Base-by-base conservation (phyloP, 1,140 invertebrate genomes). In the Tetramorium alpestre region DNA sequence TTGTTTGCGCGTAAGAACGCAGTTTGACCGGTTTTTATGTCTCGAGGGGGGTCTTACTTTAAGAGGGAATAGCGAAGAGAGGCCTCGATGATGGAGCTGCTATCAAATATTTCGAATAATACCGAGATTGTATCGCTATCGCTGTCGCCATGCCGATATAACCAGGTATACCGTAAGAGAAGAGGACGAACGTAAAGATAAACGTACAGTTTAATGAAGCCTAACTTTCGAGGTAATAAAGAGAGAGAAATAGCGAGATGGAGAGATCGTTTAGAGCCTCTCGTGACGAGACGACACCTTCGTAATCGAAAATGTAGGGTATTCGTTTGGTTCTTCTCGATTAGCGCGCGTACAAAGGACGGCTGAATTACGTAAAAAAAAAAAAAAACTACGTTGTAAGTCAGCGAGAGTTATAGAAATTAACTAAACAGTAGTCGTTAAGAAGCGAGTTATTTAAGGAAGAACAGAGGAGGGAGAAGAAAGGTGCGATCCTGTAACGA, bases 401-500 rank as follows among this genome's bases (percentile, higher is more conserved):
- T 58, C 72, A 25, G n/a, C 41, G 58, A 65, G 72, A 70, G 38
- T 60, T 38, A 47, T 77, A 86, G 82, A 58, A 56, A 89, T 77
- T 85, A 89, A 78, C 87, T 89, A 89, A 89, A 22, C 65, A 65
- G 47, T 88, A 89, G 82, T 41, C 65, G 72, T 89, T 84, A 77
- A 89, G 33, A 75, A 72, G 33, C 38, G 54, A 47, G 51, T 76
- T 28, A 44, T 58, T 13, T 44, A 44, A 75, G 41, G 3, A 7
- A 47, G 22, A 28, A 60, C 11, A 47, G 44, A 47, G 18, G 25
- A 18, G 41, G 13, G 13, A 41, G 33, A 38, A 56, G 13, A 58
- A 18, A 38, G 67, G 67, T 41, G 18, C 54, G 49, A 58, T 44
- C 44, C 22, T 70, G 65, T 81, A 72, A 84, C 25, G 60, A 84